Conservation (phyloP, 2,888 invertebrate genomes). For the Tetrapedia diversipes region DNA sequence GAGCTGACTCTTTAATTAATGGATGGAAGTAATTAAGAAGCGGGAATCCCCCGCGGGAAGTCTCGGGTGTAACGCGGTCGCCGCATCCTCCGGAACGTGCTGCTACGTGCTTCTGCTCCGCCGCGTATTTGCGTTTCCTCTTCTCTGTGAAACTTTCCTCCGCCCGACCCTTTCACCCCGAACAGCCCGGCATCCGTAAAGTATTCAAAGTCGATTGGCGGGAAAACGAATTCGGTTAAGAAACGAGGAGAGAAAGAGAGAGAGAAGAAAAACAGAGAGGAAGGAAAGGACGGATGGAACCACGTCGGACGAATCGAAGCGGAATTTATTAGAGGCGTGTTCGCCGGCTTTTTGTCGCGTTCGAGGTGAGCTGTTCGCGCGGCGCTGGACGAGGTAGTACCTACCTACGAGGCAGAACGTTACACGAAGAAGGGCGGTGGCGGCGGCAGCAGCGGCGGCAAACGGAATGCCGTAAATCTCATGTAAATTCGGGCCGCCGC, state of each 20-base stretch:
- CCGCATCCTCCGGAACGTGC: slow-evolving; percentile 16
- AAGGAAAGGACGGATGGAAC: background rate
- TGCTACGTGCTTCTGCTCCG: slow-evolving; percentile 32
- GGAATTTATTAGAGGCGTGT: slow-evolving; percentile 36
- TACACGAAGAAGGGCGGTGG: slow-evolving; percentile 54
- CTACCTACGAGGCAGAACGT: slow-evolving; percentile 46
- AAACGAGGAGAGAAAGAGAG: no score
- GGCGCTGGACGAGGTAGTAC: slow-evolving; percentile 16
- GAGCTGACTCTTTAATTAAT: slow-evolving; percentile 69
- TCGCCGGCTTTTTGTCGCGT: slow-evolving; percentile 32
- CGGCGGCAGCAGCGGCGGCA: slow-evolving; percentile 59
- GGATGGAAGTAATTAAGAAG: slow-evolving; percentile 69
- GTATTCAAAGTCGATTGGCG: slow-evolving; percentile 10
- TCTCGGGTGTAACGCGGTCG: slow-evolving; percentile 19
- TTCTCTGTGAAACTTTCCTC: slow-evolving; percentile 12
- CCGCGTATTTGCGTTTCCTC: slow-evolving; percentile 23
- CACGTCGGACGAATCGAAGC: slow-evolving; percentile 6
- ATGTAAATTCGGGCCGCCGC: slow-evolving; percentile 80
- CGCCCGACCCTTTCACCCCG: background rate
- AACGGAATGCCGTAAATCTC: slow-evolving; percentile 81
- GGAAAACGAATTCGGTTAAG: slow-evolving; percentile 2
- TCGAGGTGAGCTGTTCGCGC: slow-evolving; percentile 18
- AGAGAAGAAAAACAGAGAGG: no score
- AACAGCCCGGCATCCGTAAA: background rate
- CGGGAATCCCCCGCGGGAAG: slow-evolving; percentile 44